Percentiles rank a stretch among this genome's conserved stretches.
These are phyloP conservation scores for Drosophila kepulauana DNA, from an alignment of 1,140 invertebrate species.

Conservation along the genomic window DNA sequence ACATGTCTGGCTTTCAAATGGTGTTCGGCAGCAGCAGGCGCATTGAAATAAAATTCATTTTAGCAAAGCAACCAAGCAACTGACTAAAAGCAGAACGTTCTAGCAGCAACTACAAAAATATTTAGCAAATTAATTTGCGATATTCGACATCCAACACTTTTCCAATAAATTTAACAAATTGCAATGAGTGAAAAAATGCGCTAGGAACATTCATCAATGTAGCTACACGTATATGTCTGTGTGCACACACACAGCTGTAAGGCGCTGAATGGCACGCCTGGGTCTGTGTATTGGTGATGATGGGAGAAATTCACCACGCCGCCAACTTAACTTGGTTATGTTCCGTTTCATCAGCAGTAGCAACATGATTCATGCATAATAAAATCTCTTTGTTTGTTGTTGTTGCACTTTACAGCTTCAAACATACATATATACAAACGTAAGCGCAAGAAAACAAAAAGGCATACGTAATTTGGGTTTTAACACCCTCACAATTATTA, in stretches of 20 bases:
- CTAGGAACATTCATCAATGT: neutral
- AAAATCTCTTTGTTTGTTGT: slow-evolving; percentile 71
- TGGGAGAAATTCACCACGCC: slow-evolving; percentile 66
- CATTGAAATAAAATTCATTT: slow-evolving; percentile 28
- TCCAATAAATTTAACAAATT: neutral
- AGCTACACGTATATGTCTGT: neutral
- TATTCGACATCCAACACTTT: neutral
- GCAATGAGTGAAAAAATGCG: neutral
- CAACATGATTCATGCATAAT: slow-evolving; percentile 70
- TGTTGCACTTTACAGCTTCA: slow-evolving; percentile 48
- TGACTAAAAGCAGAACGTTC: neutral
- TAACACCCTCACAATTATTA: slow-evolving; percentile 60
- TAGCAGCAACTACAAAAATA: neutral
- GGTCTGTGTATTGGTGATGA: slow-evolving; percentile 30
- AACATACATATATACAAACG: slow-evolving; percentile 35
- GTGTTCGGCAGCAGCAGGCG: slow-evolving; percentile 12
- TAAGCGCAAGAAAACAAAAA: slow-evolving; percentile 34
- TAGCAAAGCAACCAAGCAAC: neutral
- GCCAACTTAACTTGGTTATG: slow-evolving; percentile 57
- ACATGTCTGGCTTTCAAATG: slow-evolving; percentile 45
- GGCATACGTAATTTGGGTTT: slow-evolving; percentile 52
- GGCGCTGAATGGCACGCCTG: slow-evolving; percentile 17
- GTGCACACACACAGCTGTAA: neutral
- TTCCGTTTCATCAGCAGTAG: slow-evolving; percentile 46
- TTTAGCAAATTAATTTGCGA: neutral